A percentile compares a stretch with the other conserved stretches of the same genome.
Conservation (phyloP, 2,797 vertebrate species). For the Sparus aurata region DNA sequence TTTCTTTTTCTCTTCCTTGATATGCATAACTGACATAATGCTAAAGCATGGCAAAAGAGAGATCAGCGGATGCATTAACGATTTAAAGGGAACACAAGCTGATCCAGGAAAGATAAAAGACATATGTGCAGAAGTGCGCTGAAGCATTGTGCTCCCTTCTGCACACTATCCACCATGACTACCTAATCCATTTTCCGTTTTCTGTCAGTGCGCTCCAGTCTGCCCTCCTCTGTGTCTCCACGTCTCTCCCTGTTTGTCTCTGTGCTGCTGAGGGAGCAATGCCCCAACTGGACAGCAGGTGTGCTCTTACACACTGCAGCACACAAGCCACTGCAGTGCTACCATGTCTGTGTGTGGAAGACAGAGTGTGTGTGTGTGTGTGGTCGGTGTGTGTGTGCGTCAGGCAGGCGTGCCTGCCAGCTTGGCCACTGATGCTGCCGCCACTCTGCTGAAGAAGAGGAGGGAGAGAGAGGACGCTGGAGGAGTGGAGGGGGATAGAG, state of each 20-base stretch:
- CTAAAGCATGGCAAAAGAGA: neutral
- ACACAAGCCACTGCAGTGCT: constrained; percentile 75
- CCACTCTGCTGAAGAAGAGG: constrained; percentile 75
- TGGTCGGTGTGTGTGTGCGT: constrained; percentile 38
- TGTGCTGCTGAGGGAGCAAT: constrained; percentile 49
- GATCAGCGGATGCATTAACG: neutral
- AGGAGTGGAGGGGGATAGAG: constrained; percentile 56
- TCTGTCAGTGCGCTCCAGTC: neutral
- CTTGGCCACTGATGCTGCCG: constrained; percentile 77
- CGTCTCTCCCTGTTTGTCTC: neutral
- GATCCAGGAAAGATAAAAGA: neutral
- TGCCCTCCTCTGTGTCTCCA: constrained; percentile 3
- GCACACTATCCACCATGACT: neutral
- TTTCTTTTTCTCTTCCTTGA: neutral
- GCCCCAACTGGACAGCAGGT: constrained; percentile 75
- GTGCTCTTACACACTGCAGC: constrained; percentile 82
- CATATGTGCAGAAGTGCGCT: neutral
- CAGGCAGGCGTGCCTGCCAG: constrained; percentile 62
- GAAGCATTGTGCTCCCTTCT: neutral
- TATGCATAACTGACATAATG: neutral
- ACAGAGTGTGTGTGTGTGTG: constrained; percentile 42
- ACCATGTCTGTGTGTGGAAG: constrained; percentile 45
- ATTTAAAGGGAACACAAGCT: neutral
- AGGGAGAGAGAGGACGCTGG: constrained; percentile 54
- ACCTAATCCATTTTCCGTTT: constrained; percentile 4